phyloP scores from a whole-genome alignment of 2,113 vertebrate genomes.

The Mellivora capensis region DNA sequence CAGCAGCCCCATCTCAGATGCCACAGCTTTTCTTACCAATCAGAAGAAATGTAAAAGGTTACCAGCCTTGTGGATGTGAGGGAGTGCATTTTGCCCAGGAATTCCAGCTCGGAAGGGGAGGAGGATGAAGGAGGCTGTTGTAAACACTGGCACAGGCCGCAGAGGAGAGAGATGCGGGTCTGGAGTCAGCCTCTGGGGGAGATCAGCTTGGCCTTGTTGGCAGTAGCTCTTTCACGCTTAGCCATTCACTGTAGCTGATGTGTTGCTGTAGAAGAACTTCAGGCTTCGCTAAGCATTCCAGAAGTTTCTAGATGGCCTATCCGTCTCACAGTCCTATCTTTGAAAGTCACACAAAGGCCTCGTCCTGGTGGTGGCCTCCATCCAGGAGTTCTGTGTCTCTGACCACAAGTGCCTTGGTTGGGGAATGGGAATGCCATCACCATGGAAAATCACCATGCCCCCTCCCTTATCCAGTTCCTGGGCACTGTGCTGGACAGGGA shows the following conservation, averaged over 20 bases:
- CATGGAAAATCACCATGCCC: not conserved
- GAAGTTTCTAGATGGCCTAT: not conserved
- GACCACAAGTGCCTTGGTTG: not conserved
- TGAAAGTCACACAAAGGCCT: not conserved
- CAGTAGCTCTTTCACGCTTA: not conserved
- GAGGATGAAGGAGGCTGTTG: not conserved
- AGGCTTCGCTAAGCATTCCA: not conserved
- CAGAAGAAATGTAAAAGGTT: not conserved
- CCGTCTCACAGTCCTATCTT: not conserved
- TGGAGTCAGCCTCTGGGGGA: not conserved
- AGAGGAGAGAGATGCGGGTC: not conserved
- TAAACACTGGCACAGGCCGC: not conserved
- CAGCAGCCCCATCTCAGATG: not conserved
- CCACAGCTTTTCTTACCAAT: too few relatives aligned
- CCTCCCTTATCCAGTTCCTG: too few relatives aligned
- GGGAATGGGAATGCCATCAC: not conserved
- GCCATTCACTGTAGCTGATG: not conserved
- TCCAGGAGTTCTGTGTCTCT: not conserved
- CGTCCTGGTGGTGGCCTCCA: not conserved
- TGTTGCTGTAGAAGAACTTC: not conserved
- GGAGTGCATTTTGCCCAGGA: not conserved
- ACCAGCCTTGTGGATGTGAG: too few relatives aligned
- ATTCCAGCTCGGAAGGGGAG: too few relatives aligned
- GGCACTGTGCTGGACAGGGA: accelerated
- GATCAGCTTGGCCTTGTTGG: not conserved